Conservation (phyloP, 2,888 invertebrate genomes). For the Perdita meconis region DNA sequence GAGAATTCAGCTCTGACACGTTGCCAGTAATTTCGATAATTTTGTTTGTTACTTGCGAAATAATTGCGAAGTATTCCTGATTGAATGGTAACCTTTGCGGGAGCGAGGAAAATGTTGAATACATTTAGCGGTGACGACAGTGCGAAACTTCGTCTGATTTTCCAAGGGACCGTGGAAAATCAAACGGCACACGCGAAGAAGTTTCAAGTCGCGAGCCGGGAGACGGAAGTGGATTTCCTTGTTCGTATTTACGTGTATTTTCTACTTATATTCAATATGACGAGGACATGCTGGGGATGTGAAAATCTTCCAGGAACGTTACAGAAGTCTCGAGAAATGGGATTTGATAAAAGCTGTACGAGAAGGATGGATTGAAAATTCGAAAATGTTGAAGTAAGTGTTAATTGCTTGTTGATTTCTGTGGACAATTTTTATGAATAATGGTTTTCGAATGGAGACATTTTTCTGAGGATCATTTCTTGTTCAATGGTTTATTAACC, state of each 20-base stretch:
- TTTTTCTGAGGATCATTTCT: too few species aligned
- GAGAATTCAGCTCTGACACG: too few species aligned
- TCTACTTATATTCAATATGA: constrained; percentile 5
- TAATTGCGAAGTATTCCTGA: too few species aligned
- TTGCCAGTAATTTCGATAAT: too few species aligned
- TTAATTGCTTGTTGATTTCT: too few species aligned
- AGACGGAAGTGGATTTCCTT: constrained; percentile 14
- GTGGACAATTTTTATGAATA: too few species aligned
- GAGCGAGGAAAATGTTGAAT: background rate
- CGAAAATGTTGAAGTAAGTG: background rate
- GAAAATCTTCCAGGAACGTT: background rate
- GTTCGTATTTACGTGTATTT: constrained; percentile 16
- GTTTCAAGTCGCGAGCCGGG: background rate
- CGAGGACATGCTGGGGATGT: background rate
- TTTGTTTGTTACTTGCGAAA: too few species aligned
- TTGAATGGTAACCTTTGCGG: too few species aligned
- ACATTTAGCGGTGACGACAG: background rate
- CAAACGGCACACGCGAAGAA: constrained; percentile 1
- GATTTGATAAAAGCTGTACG: background rate
- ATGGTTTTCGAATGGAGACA: too few species aligned
- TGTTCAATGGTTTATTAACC: too few species aligned
- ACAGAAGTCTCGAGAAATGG: background rate
- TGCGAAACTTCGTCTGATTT: background rate
- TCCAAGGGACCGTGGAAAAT: background rate
- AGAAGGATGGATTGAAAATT: background rate